Percentiles rank a stretch among this genome's conserved stretches.
These are phyloP conservation scores for Oceanodroma leucorhoa DNA, from an alignment of 2,797 vertebrate genomes.

Conservation along the genomic window DNA sequence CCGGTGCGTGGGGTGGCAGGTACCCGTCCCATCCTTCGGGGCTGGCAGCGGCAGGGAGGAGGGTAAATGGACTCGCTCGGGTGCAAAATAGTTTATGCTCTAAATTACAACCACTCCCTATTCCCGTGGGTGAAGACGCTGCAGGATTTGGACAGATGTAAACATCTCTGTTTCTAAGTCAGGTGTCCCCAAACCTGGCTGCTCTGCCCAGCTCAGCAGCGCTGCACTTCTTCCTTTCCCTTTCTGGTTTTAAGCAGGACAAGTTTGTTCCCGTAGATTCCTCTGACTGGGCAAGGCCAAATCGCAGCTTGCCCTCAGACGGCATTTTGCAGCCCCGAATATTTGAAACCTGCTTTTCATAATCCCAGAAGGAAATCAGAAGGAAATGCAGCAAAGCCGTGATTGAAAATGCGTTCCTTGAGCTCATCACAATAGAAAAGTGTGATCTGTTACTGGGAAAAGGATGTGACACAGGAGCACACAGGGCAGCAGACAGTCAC, in stretches of 20 bases:
- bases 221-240: neutral
- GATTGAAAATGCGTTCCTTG: neutral
- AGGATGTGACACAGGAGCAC: accelerated
- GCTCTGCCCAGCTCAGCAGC: neutral
- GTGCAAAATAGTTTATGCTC: neutral
- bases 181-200: neutral
- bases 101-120: neutral
- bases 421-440: neutral
- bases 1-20: accelerated
- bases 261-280: neutral
- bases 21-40: accelerated
- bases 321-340: neutral
- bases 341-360: neutral
- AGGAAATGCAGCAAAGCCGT: neutral
- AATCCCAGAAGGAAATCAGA: neutral
- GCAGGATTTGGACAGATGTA: neutral
- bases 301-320: neutral
- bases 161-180: neutral
- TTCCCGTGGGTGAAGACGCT: accelerated
- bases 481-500: neutral
- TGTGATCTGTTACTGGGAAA: neutral
- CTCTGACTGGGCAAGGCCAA: neutral
- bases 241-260: neutral
- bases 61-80: accelerated
- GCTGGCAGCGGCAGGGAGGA: neutral